phyloP scores from a whole-genome alignment of 2,888 invertebrate genomes.

The Aphodius sticticus region DNA sequence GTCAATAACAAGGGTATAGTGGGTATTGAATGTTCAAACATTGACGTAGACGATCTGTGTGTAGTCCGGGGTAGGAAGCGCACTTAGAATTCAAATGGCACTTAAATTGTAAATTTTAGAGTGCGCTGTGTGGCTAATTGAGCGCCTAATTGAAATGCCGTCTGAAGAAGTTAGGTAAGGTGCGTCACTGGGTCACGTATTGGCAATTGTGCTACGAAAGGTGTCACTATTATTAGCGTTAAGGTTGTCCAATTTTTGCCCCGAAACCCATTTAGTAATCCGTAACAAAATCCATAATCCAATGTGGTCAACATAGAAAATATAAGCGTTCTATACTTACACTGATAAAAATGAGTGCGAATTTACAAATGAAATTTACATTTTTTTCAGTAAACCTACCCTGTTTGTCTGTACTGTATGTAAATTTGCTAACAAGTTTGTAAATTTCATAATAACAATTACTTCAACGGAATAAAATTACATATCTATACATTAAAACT shows the following conservation, averaged over 20 bases:
- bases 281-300: background rate
- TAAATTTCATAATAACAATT: too few species aligned
- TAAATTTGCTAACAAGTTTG: too few species aligned
- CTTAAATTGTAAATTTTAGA: constrained; percentile 16
- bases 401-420: too few species aligned
- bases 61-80: constrained; percentile 9
- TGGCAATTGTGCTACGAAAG: constrained; percentile 17
- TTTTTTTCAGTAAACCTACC: too few species aligned
- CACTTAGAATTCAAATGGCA: constrained; percentile 14
- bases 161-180: background rate
- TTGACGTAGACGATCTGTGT: constrained; percentile 6
- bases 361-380: too few species aligned
- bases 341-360: too few species aligned
- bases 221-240: constrained; percentile 15
- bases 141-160: background rate
- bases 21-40: constrained; percentile 7
- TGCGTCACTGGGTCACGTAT: constrained; percentile 13
- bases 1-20: background rate
- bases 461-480: too few species aligned
- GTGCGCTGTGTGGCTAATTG: constrained; percentile 13
- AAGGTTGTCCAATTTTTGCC: constrained; percentile 8
- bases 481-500: too few species aligned
- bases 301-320: background rate
- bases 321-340: background rate
- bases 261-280: background rate